These are phyloP conservation scores for Podarcis raffonei DNA, from an alignment of 2,113 vertebrate species.

Conservation along the genomic window DNA sequence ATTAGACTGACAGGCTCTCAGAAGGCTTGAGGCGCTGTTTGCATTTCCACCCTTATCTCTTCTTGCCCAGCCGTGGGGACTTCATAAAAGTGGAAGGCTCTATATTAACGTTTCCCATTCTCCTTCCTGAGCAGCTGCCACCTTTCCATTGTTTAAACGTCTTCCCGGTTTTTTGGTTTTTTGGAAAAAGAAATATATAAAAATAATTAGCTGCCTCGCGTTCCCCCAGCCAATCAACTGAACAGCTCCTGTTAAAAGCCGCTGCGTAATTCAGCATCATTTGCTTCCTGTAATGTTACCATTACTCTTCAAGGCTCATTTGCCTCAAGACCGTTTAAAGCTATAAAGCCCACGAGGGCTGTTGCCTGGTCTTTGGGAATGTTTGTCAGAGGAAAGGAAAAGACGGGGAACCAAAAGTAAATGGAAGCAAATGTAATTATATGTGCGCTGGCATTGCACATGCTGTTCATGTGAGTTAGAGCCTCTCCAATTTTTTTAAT, in stretches of 20 bases:
- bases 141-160: slow-evolving; percentile 21
- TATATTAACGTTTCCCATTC: slow-evolving; percentile 11
- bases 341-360: slow-evolving; percentile 53
- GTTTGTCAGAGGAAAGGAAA: slow-evolving; percentile 42
- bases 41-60: not conserved
- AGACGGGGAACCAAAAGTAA: slow-evolving; percentile 18
- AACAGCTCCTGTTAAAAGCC: not conserved
- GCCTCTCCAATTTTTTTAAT: not conserved
- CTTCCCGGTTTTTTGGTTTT: not conserved
- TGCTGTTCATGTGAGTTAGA: slow-evolving; percentile 22
- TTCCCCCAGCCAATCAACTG: slow-evolving; percentile 29
- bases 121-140: slow-evolving; percentile 5
- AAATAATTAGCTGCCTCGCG: not conserved
- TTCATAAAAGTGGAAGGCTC: not conserved
- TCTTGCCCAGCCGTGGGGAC: not conserved
- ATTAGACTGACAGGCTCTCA: not conserved
- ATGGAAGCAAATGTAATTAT: slow-evolving; percentile 23
- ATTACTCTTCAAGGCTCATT: slow-evolving; percentile 73
- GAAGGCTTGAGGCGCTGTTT: not conserved
- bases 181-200: not conserved
- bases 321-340: slow-evolving; percentile 61
- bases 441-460: slow-evolving; percentile 49
- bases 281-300: slow-evolving; percentile 63
- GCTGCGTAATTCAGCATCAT: slow-evolving; percentile 64
- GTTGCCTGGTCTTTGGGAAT: slow-evolving; percentile 70